Percentiles rank a stretch among this genome's conserved stretches.
Evolutionary conservation across 2,888 invertebrate species (phyloP).

Genomic region (Eudasyphora cyanicolor): DNA sequence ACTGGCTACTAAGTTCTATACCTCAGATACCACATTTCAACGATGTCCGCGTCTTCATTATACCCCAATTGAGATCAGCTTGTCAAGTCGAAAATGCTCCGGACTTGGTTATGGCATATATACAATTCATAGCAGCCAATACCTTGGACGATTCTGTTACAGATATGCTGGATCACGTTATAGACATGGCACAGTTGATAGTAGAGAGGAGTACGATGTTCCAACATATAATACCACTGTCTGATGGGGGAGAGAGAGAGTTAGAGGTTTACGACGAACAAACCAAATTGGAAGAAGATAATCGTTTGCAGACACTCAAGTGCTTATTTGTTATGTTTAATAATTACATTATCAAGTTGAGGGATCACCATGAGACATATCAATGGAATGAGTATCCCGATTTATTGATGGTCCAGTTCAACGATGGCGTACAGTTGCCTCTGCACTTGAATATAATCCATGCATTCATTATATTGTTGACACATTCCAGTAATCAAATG

Average conservation of each 20-base stretch:
- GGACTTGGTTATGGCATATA: slow-evolving; percentile 86
- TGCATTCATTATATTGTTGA: slow-evolving; percentile 90
- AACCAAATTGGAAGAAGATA: slow-evolving; percentile 71
- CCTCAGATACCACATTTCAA: slow-evolving; percentile 90
- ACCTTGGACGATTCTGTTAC: slow-evolving; percentile 85
- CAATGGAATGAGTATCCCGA: slow-evolving; percentile 80
- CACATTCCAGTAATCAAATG: slow-evolving; percentile 83
- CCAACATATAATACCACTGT: slow-evolving; percentile 86
- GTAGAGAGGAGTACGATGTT: slow-evolving; percentile 95
- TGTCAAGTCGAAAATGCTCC: slow-evolving; percentile 95
- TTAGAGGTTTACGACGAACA: slow-evolving; percentile 69
- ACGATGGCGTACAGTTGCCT: slow-evolving; percentile 78
- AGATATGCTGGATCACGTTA: slow-evolving; percentile 85
- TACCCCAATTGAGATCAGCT: slow-evolving; percentile 89
- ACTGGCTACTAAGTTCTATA: slow-evolving; percentile 84
- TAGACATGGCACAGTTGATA: slow-evolving; percentile 93
- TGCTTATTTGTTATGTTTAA: slow-evolving; percentile 87
- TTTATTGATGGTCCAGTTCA: slow-evolving; percentile 79
- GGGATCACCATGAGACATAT: slow-evolving; percentile 78
- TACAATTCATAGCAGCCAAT: slow-evolving; percentile 90
- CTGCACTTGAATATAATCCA: slow-evolving; percentile 84
- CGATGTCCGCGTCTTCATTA: slow-evolving; percentile 85
- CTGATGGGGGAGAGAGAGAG: slow-evolving; percentile 66
- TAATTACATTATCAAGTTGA: slow-evolving; percentile 86
- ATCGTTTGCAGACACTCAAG: slow-evolving; percentile 84